Evolutionary conservation across 1,140 invertebrate species (phyloP), one percentile per base, ranked within the genome.

Genomic region (Drepana arcuata): DNA sequence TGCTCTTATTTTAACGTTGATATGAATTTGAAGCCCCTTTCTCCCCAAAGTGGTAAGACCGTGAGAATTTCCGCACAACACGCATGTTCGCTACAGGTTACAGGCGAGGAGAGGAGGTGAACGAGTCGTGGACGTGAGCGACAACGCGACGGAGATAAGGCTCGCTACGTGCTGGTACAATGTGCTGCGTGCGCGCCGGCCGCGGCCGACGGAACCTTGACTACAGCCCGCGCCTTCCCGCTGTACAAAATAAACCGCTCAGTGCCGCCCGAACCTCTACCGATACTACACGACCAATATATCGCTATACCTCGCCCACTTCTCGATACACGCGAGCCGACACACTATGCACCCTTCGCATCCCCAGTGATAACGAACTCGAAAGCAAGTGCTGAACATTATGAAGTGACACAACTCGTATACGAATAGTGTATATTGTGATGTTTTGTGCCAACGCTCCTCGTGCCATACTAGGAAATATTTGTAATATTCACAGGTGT

Each of bases 201-300:
- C 64, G 71, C 67, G 67, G 6, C 57, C 62, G 59, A 36, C 49
- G 44, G 56, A 65, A 75, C 72, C 75, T 80, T 77, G 75, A 54
- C 9, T 55, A 60, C 64, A 58, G 42, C 60, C 47, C 62, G 56
- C 64, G 74, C 75, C 75, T 72, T 79, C 59, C 68, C 66, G 62
- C 64, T 52, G 59, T 68, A 75, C 62, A 75, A 80, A 79, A 74
- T 71, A 73, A 70, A 71, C 53, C 62, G 61, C 61, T 79, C 75
- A 80, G 75, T 77, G 58, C 64, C 67, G 59, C 62, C 45, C 55
- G 51, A 75, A 54, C 63, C 71, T 73, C 56, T 69, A 73, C 43
- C 66, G 65, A 73, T 57, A 60, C 45, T 48, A 64, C 72, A 75
- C 74, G 69, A 67, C 45, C 59, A 58, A 59, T 64, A 39, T 46